phyloP scores from a whole-genome alignment of 2,888 invertebrate genomes.

The Zhuqinia jingwanae region DNA sequence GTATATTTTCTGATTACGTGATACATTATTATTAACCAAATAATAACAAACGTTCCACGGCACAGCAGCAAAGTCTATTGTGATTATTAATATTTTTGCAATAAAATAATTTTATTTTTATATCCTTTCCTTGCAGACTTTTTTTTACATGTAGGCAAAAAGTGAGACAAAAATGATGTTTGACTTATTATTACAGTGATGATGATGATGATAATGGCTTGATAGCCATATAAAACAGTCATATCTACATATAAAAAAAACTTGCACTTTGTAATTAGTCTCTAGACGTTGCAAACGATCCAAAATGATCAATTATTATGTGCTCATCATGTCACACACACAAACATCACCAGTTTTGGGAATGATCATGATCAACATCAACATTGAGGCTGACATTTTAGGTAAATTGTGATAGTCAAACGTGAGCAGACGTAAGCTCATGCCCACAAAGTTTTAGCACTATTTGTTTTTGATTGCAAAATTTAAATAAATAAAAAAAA shows the following conservation, averaged over 20 bases:
- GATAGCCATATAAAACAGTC: not conserved
- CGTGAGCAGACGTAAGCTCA: slow-evolving; percentile 60
- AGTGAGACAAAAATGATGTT: slow-evolving; percentile 50
- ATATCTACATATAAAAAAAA: slow-evolving; percentile 25
- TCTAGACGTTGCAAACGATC: slow-evolving; percentile 23
- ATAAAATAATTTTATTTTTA: slow-evolving; percentile 56
- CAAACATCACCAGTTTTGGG: slow-evolving; percentile 50
- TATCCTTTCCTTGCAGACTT: slow-evolving; percentile 36
- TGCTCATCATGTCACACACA: slow-evolving; percentile 57
- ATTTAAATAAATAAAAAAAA: no score
- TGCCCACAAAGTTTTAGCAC: slow-evolving; percentile 21
- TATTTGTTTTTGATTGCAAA: no score
- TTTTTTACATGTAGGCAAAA: no score
- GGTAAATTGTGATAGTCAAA: slow-evolving; percentile 42
- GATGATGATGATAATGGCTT: no score
- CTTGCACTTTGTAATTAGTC: slow-evolving; percentile 50
- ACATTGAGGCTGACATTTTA: slow-evolving; percentile 63
- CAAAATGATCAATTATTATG: slow-evolving; percentile 51
- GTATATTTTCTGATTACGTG: slow-evolving; percentile 28
- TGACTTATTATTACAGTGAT: slow-evolving; percentile 22
- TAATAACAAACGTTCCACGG: not conserved
- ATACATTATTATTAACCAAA: slow-evolving; percentile 30
- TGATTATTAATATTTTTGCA: slow-evolving; percentile 47
- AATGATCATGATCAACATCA: slow-evolving; percentile 50
- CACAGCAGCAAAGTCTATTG: not conserved